Conservation (phyloP, 2,888 invertebrate genomes). For the Gymnoscelis rufifasciata region DNA sequence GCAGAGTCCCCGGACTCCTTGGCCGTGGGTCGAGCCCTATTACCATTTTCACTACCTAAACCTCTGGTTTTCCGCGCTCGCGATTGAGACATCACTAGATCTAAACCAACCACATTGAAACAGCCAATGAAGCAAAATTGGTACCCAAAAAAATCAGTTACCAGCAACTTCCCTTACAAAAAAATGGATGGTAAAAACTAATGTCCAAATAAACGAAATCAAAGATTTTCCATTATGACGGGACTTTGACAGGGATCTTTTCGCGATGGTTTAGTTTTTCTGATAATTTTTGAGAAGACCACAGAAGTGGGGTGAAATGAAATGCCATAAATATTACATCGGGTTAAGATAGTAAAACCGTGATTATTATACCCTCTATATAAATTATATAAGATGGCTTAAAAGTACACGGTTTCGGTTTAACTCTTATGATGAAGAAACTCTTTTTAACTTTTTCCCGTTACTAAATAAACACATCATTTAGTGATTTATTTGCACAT, state of each 20-base stretch:
- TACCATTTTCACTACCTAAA: constrained; percentile 21
- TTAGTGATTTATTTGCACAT: too few relatives aligned
- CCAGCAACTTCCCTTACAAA: constrained; percentile 35
- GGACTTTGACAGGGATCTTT: constrained; percentile 11
- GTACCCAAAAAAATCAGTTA: neutral
- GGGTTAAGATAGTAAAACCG: too few relatives aligned
- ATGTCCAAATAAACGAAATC: constrained; percentile 42
- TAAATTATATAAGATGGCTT: too few relatives aligned
- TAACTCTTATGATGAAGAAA: too few relatives aligned
- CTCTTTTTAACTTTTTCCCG: too few relatives aligned
- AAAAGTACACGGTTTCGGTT: too few relatives aligned
- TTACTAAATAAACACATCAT: too few relatives aligned
- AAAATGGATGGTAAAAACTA: constrained; percentile 43
- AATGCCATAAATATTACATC: too few relatives aligned
- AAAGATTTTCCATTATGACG: constrained; percentile 39
- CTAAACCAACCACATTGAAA: constrained; percentile 27
- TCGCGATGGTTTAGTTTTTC: constrained; percentile 15
- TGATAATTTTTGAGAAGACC: neutral
- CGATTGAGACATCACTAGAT: constrained; percentile 42
- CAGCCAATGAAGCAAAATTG: constrained; percentile 21
- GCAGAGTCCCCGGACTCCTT: constrained; percentile 34
- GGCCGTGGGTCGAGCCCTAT: constrained; percentile 23
- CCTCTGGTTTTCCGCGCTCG: constrained; percentile 33
- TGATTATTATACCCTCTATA: too few relatives aligned
- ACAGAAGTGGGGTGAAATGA: neutral